Evolutionary conservation across 2,888 invertebrate species (phyloP).

Genomic region (Phalera bucephala): DNA sequence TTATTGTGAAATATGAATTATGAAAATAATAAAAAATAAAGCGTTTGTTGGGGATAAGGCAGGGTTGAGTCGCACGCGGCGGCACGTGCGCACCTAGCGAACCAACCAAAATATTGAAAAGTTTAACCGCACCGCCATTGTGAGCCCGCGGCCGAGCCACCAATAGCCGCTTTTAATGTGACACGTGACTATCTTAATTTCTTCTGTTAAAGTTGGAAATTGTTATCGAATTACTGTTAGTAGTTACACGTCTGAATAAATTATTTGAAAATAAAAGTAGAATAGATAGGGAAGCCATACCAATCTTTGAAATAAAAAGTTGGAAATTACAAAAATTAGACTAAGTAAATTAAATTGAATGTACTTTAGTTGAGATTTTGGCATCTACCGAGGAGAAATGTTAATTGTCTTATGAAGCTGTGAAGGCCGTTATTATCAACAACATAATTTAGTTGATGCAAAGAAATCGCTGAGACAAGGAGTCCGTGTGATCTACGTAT

Average conservation of each 20-base stretch:
- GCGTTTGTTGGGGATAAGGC: slow-evolving; percentile 52
- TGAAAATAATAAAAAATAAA: slow-evolving; percentile 82
- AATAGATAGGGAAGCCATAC: too few relatives aligned
- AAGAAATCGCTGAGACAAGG: too few relatives aligned
- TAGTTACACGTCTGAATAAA: not conserved
- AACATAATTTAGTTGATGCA: too few relatives aligned
- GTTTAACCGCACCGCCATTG: slow-evolving; percentile 64
- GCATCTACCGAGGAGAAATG: too few relatives aligned
- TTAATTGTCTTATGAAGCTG: too few relatives aligned
- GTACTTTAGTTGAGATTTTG: too few relatives aligned
- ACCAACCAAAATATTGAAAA: slow-evolving; percentile 79
- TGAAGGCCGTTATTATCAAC: too few relatives aligned
- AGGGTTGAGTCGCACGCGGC: slow-evolving; percentile 74
- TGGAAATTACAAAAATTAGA: too few relatives aligned
- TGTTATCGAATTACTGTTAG: slow-evolving; percentile 56
- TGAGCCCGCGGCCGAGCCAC: slow-evolving; percentile 33
- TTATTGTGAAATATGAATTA: slow-evolving; percentile 82
- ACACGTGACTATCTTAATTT: slow-evolving; percentile 75
- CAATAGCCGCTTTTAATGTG: slow-evolving; percentile 51
- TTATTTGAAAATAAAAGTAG: too few relatives aligned
- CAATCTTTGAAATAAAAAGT: too few relatives aligned
- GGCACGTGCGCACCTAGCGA: slow-evolving; percentile 60
- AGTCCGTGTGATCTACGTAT: too few relatives aligned
- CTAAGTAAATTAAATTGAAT: too few relatives aligned
- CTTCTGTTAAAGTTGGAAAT: slow-evolving; percentile 56